Evolutionary conservation across 2,113 vertebrate genomes (phyloP), one percentile per base, ranked within the genome.

Genomic region (Dascyllus trimaculatus): DNA sequence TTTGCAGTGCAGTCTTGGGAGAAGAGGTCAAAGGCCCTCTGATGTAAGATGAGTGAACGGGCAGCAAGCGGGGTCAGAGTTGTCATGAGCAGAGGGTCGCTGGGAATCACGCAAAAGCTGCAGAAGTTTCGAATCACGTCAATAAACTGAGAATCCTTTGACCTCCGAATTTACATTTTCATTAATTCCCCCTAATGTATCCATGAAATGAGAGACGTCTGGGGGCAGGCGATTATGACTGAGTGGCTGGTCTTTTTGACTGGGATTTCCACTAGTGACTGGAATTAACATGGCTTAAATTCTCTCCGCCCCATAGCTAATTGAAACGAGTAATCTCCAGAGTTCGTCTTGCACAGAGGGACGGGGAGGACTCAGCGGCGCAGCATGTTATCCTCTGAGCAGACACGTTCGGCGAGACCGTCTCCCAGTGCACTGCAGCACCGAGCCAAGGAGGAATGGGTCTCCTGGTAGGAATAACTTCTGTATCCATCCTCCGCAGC

Each of bases 321-420:
- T 93, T 94, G 92, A 93, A 93, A 94, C 81, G 82, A 86, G 89
- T 92, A 92, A 92, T 92, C 90, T 92, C 89, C 61, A 3, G 87
- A 75, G 90, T 84, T 84, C 43, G 75, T 60, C 68, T 69, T 78
- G 82, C 79, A 53, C 54, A 49, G 54, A 45, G 73, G 85, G 79
- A 74, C 10, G 32, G 24, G 70, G 67, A 81, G 69, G 80, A 74
- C 80, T 75, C 79, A 2, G 76, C 14, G 5, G 71, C 61, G 38
- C 53, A 46, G 59, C 83, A 54, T 76, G 86, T 90, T 88, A 85
- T 92, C 85, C 83, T 78, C 72, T 4, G 70, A 83, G 76, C 67
- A 72, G 85, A 75, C 78, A 38, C 18, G 4, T 85, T 88, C 70
- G 45, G 75, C 79, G 73, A 68, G 71, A 45, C 35, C 11, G 18